A percentile compares a stretch with the other conserved stretches of the same genome.
phyloP scores from a whole-genome alignment of 1,140 invertebrate genomes.

The Eupristina koningsbergeri region DNA sequence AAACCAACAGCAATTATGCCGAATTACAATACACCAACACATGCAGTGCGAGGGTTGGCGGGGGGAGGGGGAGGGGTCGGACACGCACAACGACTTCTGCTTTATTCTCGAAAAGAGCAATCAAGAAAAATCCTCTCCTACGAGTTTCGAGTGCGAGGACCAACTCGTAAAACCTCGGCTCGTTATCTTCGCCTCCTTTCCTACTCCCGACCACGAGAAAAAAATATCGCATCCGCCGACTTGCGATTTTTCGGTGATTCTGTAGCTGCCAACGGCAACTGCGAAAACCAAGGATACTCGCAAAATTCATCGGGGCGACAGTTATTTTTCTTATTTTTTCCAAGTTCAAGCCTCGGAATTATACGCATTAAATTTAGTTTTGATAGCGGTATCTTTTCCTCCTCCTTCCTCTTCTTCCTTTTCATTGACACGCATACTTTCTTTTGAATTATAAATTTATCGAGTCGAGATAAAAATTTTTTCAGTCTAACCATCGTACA shows the following conservation, averaged over 20 bases:
- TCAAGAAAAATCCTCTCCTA: slow-evolving; percentile 21
- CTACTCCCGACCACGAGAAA: not conserved
- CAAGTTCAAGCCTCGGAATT: too few species aligned
- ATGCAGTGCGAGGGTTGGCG: not conserved
- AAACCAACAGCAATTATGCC: slow-evolving; percentile 62
- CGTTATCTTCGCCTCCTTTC: slow-evolving; percentile 11
- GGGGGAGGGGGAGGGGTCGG: not conserved
- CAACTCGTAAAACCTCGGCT: slow-evolving; percentile 23
- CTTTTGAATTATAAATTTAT: not conserved
- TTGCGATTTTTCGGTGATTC: too few species aligned
- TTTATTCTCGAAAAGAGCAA: slow-evolving; percentile 22
- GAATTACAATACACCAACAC: slow-evolving; percentile 56
- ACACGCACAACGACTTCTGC: slow-evolving; percentile 3
- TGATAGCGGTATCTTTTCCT: too few species aligned
- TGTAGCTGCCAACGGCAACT: too few species aligned
- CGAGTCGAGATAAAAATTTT: not conserved
- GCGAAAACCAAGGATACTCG: too few species aligned
- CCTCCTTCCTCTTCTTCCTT: too few species aligned
- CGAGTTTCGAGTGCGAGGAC: not conserved
- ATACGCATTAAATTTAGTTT: too few species aligned
- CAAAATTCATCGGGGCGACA: too few species aligned
- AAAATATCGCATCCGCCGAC: too few species aligned
- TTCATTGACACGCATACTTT: too few species aligned
- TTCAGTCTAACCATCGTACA: too few species aligned
- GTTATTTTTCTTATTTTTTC: too few species aligned